Base-by-base conservation (phyloP, 2,797 vertebrate genomes). In the Bradypodion pumilum region DNA sequence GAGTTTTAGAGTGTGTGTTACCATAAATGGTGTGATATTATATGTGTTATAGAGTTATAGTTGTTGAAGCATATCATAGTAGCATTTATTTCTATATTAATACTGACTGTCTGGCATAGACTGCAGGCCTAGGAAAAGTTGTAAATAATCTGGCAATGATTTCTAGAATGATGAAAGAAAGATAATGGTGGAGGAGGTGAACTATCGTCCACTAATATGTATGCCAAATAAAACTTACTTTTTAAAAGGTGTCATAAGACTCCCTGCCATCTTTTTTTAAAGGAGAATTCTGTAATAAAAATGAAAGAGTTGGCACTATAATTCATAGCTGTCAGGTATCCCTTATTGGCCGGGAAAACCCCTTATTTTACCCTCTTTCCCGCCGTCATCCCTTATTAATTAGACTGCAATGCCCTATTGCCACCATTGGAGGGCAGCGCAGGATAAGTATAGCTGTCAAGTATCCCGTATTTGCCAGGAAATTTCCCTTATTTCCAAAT, bases 11-110 rank as follows among this genome's bases (percentile, higher is more conserved):
- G 78, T 68, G 63, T 63, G 69, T 35, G 40, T 75, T 85, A 69
- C 84, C 73, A 81, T 81, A 76, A 81, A 85, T 76, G 78, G 84
- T 60, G 29, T 63, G n/a, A 46, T 69, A 40, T 44, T 85, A 44
- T 25, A 56, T 76, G 37, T 69, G 23, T 37, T 81, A 16, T 69
- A 74, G 60, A 75, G 27, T 85, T 69, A 60, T 29, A 66, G 35
- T 69, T 69, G 75, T 60, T 44, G 59, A 10, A 49, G 16, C 25
- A 69, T 85, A 52, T 81, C 63, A 69, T 46, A 85, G 56, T 75
- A 85, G 27, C 74, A 12, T 62, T 65, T 73, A 62, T 62, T 84
- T 84, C 70, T 85, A 37, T 59, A 75, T 80, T 75, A 75, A 25
- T 69, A 16, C 49, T 79, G 56, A 70, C 68, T 80, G 15, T 69